Evolutionary conservation across 2,888 invertebrate genomes (phyloP), one percentile per base, ranked within the genome.

Genomic region (Drosophila picticornis): DNA sequence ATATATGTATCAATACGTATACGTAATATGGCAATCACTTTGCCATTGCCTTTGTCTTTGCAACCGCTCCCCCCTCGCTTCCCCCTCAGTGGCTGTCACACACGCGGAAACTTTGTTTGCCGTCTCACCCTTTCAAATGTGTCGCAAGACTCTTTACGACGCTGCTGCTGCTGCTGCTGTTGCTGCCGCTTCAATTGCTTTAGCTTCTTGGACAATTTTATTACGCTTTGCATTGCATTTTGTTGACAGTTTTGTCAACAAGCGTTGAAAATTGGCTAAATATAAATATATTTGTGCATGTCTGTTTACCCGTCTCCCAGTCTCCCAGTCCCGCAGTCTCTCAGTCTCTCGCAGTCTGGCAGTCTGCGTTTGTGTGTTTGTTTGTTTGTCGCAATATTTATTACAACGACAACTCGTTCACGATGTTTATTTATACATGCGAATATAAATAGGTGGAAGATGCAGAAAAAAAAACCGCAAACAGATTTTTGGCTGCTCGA

Each of bases 171-270:
- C 36, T 32, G 34, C 31, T 22, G 43, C 34, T 48, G 29, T 48
- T 11, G 60, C 52, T 68, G 63, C 46, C 59, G 57, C 77, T 75
- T 75, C 79, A 72, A 81, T 81, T 81, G 78, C 72, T 56, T 68
- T 72, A 65, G 85, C 86, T 81, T 71, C 88, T 80, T 88, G 84
- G 86, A 88, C 88, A 88, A 88, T 88, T 88, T 88, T 90, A 90
- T 89, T 89, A 89, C 88, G 89, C 85, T 85, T 83, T 91, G 85
- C 88, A 80, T 83, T 85, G 90, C 85, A 86, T 90, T 86, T 86
- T 92, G 92, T 92, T 93, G 93, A 92, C 92, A 92, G 92, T 92
- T 92, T 92, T 92, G 92, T 93, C 93, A 93, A 93, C 93, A 93
- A 92, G 92, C 92, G 92, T 92, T 92, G 91, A 92, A 92, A 92